A percentile compares a stretch with the other conserved stretches of the same genome.
phyloP scores from a whole-genome alignment of 53 echinoderm and acorn worm species.

The Echinarachnius parma region DNA sequence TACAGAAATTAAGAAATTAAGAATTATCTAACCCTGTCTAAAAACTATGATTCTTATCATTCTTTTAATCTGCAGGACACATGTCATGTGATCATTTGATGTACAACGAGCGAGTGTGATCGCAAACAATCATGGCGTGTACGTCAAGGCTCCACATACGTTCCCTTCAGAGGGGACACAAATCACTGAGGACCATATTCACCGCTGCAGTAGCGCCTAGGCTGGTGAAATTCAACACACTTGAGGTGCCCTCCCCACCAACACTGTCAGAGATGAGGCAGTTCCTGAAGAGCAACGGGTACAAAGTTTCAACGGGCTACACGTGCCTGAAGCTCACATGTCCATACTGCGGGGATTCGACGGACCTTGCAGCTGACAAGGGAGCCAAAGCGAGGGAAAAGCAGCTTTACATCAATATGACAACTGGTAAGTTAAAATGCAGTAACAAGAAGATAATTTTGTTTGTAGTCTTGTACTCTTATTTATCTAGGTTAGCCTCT shows the following conservation, averaged over 20 bases:
- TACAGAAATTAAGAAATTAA: too few relatives aligned
- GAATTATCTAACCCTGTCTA: too few relatives aligned
- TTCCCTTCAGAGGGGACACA: too few relatives aligned
- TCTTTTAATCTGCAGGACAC: too few relatives aligned
- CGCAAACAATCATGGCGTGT: too few relatives aligned
- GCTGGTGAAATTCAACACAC: slow-evolving; percentile 49
- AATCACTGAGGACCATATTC: slow-evolving; percentile 18
- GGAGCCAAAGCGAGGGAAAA: slow-evolving; percentile 24
- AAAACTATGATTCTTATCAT: too few relatives aligned
- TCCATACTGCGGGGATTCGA: slow-evolving; percentile 55
- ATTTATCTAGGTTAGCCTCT: too few relatives aligned
- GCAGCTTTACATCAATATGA: slow-evolving; percentile 67
- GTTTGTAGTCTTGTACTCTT: too few relatives aligned
- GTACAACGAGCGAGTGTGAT: too few relatives aligned
- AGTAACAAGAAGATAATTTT: too few relatives aligned
- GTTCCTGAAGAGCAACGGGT: slow-evolving; percentile 28
- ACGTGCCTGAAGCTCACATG: slow-evolving; percentile 55
- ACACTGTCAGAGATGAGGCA: slow-evolving; percentile 57
- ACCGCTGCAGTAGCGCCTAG: slow-evolving; percentile 28
- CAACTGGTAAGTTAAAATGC: slow-evolving; percentile 71
- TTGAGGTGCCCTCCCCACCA: slow-evolving; percentile 49
- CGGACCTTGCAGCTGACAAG: neutral
- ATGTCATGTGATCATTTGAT: too few relatives aligned
- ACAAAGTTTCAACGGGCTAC: slow-evolving; percentile 51
- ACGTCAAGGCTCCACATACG: too few relatives aligned